Conservation (phyloP, 2,797 vertebrate species). For the Todus mexicanus region DNA sequence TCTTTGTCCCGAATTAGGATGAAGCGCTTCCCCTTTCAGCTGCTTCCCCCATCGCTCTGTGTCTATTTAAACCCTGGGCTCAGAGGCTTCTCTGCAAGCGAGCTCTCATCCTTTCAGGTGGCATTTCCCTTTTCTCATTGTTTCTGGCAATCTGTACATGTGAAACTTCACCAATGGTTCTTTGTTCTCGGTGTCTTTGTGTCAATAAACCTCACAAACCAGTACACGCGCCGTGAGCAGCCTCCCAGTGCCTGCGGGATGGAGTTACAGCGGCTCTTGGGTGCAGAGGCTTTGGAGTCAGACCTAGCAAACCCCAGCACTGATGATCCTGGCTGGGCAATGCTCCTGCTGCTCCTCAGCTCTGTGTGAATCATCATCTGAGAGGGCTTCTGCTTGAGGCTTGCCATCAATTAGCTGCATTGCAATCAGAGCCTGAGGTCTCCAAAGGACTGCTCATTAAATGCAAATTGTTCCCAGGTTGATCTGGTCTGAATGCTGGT, state of each 20-base stretch:
- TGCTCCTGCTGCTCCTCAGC: not conserved
- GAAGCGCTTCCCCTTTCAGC: constrained; percentile 39
- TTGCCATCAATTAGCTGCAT: not conserved
- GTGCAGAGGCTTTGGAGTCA: not conserved
- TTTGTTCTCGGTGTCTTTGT: not conserved
- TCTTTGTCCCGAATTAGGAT: constrained; percentile 31
- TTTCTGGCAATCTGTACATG: constrained; percentile 27
- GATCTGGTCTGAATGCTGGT: not conserved
- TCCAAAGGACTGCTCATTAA: not conserved
- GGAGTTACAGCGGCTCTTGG: not conserved
- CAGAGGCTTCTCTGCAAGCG: constrained; percentile 35
- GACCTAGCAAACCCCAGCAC: not conserved
- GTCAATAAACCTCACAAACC: not conserved
- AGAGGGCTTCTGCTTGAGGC: not conserved
- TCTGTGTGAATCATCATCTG: not conserved
- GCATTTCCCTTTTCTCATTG: constrained; percentile 66
- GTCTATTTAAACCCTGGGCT: constrained; percentile 40
- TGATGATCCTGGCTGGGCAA: not conserved
- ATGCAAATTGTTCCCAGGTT: not conserved
- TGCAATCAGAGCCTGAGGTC: not conserved
- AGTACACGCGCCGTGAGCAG: accelerated
- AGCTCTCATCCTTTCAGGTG: constrained; percentile 60
- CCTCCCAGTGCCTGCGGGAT: not conserved
- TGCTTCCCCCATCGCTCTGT: not conserved
- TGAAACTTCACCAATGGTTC: constrained; percentile 22